A percentile compares a stretch with the other conserved stretches of the same genome.
Evolutionary conservation across 2,888 invertebrate species (phyloP).

Genomic region (Ennomos quercinarius): DNA sequence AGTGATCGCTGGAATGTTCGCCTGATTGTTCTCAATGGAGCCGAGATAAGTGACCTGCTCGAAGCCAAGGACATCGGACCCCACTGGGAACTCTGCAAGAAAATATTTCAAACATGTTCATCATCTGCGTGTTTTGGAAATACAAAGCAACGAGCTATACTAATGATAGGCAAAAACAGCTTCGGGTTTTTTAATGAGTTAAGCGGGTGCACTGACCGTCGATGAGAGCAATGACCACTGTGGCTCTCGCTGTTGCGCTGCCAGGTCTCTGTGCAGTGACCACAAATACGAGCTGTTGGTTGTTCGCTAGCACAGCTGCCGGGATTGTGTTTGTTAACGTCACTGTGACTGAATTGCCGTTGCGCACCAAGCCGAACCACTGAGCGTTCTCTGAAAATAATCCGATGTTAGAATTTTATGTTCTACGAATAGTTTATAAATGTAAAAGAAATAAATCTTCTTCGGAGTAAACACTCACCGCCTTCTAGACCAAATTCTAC

Average conservation of each 20-base stretch:
- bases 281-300: constrained; percentile 43
- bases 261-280: constrained; percentile 36
- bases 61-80: constrained; percentile 37
- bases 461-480: constrained; percentile 36
- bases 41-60: constrained; percentile 43
- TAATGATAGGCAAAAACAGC: too few relatives aligned
- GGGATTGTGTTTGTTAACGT: constrained; percentile 41
- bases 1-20: constrained; percentile 39
- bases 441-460: constrained; percentile 3
- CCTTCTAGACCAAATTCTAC: constrained; percentile 50
- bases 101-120: too few relatives aligned
- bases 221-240: constrained; percentile 41
- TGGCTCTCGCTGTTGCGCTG: constrained; percentile 37
- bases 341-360: constrained; percentile 36
- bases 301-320: constrained; percentile 40
- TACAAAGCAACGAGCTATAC: too few relatives aligned
- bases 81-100: constrained; percentile 12
- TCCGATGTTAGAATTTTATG: background rate
- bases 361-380: constrained; percentile 34
- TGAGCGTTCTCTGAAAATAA: constrained; percentile 24
- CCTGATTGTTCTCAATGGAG: constrained; percentile 31
- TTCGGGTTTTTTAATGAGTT: too few relatives aligned
- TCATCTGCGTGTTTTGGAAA: too few relatives aligned
- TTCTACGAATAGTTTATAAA: constrained; percentile 29
- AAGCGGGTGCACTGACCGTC: constrained; percentile 25